These are phyloP conservation scores for Ceriagrion tenellum DNA, from an alignment of 2,888 invertebrate genomes.

Conservation along the genomic window DNA sequence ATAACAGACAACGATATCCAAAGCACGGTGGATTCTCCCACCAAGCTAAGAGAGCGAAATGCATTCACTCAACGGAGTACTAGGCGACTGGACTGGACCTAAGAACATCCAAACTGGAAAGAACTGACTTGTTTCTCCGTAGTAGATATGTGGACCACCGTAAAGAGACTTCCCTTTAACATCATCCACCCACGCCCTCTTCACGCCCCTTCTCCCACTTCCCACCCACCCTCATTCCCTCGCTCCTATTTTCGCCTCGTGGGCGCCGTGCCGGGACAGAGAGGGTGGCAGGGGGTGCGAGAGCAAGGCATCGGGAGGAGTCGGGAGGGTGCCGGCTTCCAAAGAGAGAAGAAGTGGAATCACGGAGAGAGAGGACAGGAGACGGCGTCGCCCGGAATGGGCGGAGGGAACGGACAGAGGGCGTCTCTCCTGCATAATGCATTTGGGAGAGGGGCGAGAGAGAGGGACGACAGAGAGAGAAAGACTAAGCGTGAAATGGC, in stretches of 20 bases:
- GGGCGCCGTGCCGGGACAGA: slow-evolving; percentile 68
- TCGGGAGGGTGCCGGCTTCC: neutral
- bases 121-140: neutral
- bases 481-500: slow-evolving; percentile 59
- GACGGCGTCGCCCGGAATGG: slow-evolving; percentile 37
- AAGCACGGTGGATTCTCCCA: too few relatives aligned
- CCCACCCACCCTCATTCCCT: neutral
- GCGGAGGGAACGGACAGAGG: neutral
- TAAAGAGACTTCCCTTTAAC: slow-evolving; percentile 56
- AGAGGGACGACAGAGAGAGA: neutral
- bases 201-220: slow-evolving; percentile 67
- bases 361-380: slow-evolving; percentile 57
- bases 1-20: too few relatives aligned
- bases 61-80: too few relatives aligned
- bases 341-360: slow-evolving; percentile 68
- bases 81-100: neutral
- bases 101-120: neutral
- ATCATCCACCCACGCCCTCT: slow-evolving; percentile 24
- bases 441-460: slow-evolving; percentile 11
- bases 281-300: slow-evolving; percentile 31
- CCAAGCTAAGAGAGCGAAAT: too few relatives aligned
- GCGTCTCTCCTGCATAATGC: slow-evolving; percentile 58
- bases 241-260: slow-evolving; percentile 33
- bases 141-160: neutral
- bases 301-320: neutral